Base-by-base conservation (phyloP, 2,113 vertebrate species). In the Crypturellus undulatus region DNA sequence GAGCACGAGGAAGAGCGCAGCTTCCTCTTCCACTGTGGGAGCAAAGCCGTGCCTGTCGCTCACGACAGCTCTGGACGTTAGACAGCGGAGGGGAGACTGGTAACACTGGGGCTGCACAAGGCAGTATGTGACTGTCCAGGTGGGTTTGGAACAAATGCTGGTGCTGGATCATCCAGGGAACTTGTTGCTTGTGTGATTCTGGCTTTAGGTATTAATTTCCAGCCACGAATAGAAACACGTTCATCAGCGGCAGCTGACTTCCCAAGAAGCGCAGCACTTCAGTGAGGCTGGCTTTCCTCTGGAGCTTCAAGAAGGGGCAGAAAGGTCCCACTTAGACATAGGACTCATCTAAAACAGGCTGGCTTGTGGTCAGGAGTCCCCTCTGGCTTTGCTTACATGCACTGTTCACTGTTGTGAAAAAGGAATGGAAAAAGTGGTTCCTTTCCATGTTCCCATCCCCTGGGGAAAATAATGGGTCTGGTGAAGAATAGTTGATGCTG, bases 151-250 rank as follows among this genome's bases (percentile, higher is more conserved):
- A 43, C 16, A 40, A 85, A 60, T 1, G 1, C 58, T 6, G 26
- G 42, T 65, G 85, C 42, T 51, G 43, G 81, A 87, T 79, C 67
- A 10, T 52, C 40, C 70, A 5, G 36, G 71, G 62, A 51, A 58
- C 62, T 21, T 4, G 1, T 59, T 0, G 0, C 64, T 59, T 5
- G 7, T 0, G 0, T 3, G 7, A 43, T 70, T 85, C 52, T 56
- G 79, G 72, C 52, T 88, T 72, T 56, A 40, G 79, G 38, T 59
- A 36, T 36, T 28, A 25, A 56, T 36, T 54, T 60, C 84, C 70
- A 72, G 54, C 58, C 65, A 65, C 45, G 12, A 67, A 65, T 67
- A 79, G 45, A 80, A 69, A 62, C 10, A 16, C 6, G 1, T 67
- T 91, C 64, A 70, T 70, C 65, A 58, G 45, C 19, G 65, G 58